Evolutionary conservation across 1,140 invertebrate species (phyloP), one percentile per base, ranked within the genome.

Genomic region (Aphelenchoides besseyi): DNA sequence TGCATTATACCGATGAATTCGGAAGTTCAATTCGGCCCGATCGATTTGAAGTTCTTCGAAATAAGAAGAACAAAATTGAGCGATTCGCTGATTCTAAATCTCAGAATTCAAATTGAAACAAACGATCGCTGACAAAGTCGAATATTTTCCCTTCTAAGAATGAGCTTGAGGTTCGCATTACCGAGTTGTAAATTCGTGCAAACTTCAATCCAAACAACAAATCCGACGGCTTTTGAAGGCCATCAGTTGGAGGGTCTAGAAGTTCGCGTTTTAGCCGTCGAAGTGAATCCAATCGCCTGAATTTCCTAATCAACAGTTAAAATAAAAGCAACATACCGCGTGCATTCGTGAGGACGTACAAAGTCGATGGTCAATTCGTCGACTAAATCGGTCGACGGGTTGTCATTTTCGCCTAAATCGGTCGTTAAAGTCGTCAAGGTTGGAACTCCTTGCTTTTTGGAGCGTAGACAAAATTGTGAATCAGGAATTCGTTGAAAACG

Each of bases 31-130:
- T 33, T 66, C 32, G 12, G 41, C 32, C 30, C 30, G 16, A 12
- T 33, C 30, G 30, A 66, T 33, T 64, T 66, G 2, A 1, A 66
- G 16, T 3, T 66, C 63, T 23, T 23, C 8, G 16, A 66, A 35
- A 53, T 66, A 32, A 12, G 63, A 16, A 37, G 12, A 16, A 33
- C 63, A 66, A 30, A 18, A 66, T 53, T 12, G 30, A 32, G 63
- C 63, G 32, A 66, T 66, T 53, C 36, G n/a, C 2, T 12, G 29
- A 32, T 66, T 66, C 63, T 66, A 66, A 64, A 66, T 29, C 1
- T 26, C 1, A 33, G 30, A 29, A 66, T 23, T 0, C 16, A 66
- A 3, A 66, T 1, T 63, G 63, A 3, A 66, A 16, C 30, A 32
- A 63, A 12, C 16, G 12, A 3, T n/a, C 16, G 23, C 63, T 32